Evolutionary conservation across 2,888 invertebrate genomes (phyloP).

Genomic region (Pterostichus niger): DNA sequence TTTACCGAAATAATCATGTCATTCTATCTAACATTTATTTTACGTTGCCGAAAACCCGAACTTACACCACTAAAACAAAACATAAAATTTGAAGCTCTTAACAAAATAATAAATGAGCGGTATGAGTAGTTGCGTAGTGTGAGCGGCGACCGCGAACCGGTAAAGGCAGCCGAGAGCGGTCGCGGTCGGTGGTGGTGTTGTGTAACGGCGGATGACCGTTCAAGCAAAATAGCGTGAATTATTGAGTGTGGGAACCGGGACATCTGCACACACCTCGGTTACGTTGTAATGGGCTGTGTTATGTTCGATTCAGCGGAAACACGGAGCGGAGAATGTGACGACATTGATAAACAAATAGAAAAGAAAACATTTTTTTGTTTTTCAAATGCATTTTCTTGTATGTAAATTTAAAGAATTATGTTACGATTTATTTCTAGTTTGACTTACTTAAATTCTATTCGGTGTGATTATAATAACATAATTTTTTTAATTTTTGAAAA

Average conservation of each 20-base stretch:
- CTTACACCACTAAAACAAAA: background rate
- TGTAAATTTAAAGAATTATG: too few species aligned
- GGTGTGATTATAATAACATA: too few species aligned
- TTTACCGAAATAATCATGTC: conserved; percentile 23
- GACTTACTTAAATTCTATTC: too few species aligned
- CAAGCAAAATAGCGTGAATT: conserved; percentile 68
- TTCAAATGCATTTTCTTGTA: too few species aligned
- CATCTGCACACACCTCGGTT: conserved; percentile 67
- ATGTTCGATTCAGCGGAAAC: background rate
- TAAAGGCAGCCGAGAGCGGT: conserved; percentile 28
- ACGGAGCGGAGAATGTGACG: conserved; percentile 27
- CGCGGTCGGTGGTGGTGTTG: conserved; percentile 44
- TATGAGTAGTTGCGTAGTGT: background rate
- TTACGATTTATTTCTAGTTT: too few species aligned
- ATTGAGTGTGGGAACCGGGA: conserved; percentile 67
- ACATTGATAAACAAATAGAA: too few species aligned
- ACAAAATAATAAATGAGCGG: conserved; percentile 25
- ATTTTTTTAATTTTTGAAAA: too few species aligned
- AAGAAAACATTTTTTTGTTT: too few species aligned
- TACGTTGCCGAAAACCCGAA: background rate
- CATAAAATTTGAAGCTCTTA: conserved; percentile 18
- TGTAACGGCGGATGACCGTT: conserved; percentile 66
- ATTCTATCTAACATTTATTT: conserved; percentile 7
- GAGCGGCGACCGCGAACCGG: background rate
- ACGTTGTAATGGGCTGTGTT: conserved; percentile 60